phyloP scores from a whole-genome alignment of 1,140 invertebrate genomes.

The Teleogryllus occipitalis region DNA sequence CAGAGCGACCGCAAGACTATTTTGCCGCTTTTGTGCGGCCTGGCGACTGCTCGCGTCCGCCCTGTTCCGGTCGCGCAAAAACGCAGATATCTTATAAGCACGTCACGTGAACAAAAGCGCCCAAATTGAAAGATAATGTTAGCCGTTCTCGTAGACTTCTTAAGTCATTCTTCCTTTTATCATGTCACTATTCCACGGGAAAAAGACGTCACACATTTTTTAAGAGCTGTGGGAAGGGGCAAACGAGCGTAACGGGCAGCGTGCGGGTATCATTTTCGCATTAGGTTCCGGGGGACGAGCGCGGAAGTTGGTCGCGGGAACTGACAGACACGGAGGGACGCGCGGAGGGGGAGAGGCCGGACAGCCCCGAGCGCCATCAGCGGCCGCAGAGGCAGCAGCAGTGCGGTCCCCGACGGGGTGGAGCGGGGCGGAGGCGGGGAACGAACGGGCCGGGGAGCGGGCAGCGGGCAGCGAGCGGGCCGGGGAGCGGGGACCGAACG shows the following conservation, averaged over 20 bases:
- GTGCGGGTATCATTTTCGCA: not conserved
- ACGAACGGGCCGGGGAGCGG: not conserved
- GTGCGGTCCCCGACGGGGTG: not conserved
- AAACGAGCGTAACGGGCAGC: not conserved
- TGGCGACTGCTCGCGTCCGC: not conserved
- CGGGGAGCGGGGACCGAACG: too few species aligned
- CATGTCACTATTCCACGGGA: not conserved
- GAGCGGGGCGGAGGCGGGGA: not conserved
- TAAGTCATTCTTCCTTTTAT: not conserved
- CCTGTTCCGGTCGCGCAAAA: not conserved
- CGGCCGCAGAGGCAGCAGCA: not conserved
- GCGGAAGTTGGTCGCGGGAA: not conserved
- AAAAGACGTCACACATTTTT: not conserved
- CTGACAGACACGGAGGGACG: not conserved
- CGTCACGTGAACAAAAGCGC: not conserved
- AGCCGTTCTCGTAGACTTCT: not conserved
- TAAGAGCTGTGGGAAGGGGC: not conserved
- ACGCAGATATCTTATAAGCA: not conserved
- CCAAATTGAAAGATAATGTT: constrained; percentile 5
- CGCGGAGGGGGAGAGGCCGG: not conserved
- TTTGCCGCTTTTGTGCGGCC: not conserved
- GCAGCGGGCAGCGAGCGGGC: too few species aligned
- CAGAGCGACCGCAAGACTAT: not conserved
- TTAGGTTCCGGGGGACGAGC: not conserved
- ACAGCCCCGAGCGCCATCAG: not conserved